Conservation (phyloP, 2,113 vertebrate genomes). For the Syrmaticus mikado region DNA sequence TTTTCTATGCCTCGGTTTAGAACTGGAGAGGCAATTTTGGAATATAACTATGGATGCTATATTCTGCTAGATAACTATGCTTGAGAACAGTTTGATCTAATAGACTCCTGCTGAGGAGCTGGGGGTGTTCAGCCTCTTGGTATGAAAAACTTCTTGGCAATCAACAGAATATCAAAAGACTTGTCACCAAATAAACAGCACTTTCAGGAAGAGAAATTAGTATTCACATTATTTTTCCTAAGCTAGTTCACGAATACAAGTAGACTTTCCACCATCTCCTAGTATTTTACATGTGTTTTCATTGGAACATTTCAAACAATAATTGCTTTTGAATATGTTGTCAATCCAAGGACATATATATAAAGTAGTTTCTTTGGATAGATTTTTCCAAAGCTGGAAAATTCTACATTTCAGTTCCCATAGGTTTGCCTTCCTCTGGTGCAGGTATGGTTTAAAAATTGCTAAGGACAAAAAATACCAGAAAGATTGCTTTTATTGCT, state of each 20-base stretch:
- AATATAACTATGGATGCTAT: rapidly evolving
- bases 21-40: neutral
- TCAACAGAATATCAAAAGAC: neutral
- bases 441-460: neutral
- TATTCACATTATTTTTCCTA: neutral
- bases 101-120: neutral
- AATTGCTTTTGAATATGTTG: neutral
- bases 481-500: neutral
- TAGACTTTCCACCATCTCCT: neutral
- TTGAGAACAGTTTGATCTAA: neutral
- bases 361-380: neutral
- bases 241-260: neutral
- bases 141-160: neutral
- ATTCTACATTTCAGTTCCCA: neutral
- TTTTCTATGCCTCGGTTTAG: neutral
- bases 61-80: neutral
- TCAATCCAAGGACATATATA: neutral
- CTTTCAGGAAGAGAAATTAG: neutral
- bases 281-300: neutral
- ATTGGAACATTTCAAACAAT: neutral
- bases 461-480: neutral
- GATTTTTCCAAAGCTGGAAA: neutral
- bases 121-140: neutral
- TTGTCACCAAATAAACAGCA: neutral
- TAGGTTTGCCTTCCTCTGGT: neutral